Evolutionary conservation across 2,113 vertebrate species (phyloP).

Genomic region (Brachypodius melanocephalos): DNA sequence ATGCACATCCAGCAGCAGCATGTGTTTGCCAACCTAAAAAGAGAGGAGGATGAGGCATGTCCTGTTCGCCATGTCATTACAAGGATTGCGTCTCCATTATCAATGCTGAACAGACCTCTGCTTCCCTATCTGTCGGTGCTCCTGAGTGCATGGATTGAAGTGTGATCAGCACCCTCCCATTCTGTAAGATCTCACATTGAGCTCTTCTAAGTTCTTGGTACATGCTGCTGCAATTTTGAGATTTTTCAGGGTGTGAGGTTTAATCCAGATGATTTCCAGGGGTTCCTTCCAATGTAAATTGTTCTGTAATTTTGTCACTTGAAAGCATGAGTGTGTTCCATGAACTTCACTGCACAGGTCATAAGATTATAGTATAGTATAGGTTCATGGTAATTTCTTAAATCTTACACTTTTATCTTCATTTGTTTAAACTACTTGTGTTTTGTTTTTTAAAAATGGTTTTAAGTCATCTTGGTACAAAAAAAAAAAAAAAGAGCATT

Average conservation of each 20-base stretch:
- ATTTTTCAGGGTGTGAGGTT: not conserved
- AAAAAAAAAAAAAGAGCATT: not conserved
- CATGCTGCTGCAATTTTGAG: not conserved
- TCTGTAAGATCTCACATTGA: not conserved
- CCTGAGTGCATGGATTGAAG: not conserved
- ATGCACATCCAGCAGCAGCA: not conserved
- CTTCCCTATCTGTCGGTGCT: accelerated
- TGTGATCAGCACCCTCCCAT: not conserved
- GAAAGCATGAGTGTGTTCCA: not conserved
- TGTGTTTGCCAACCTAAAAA: not conserved
- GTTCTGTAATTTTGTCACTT: not conserved
- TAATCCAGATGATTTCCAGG: not conserved
- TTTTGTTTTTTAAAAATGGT: not conserved
- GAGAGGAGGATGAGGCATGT: not conserved
- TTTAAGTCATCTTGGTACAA: not conserved
- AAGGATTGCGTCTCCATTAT: not conserved
- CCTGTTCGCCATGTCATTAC: not conserved
- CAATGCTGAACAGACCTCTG: not conserved
- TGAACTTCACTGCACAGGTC: not conserved
- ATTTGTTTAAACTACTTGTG: not conserved
- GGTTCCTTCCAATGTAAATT: not conserved
- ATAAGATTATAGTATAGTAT: not conserved
- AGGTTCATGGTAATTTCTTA: not conserved
- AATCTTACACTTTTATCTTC: not conserved
- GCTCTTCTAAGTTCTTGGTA: not conserved